Conservation (phyloP, 2,888 invertebrate species). For the Dynastes hyllus region DNA sequence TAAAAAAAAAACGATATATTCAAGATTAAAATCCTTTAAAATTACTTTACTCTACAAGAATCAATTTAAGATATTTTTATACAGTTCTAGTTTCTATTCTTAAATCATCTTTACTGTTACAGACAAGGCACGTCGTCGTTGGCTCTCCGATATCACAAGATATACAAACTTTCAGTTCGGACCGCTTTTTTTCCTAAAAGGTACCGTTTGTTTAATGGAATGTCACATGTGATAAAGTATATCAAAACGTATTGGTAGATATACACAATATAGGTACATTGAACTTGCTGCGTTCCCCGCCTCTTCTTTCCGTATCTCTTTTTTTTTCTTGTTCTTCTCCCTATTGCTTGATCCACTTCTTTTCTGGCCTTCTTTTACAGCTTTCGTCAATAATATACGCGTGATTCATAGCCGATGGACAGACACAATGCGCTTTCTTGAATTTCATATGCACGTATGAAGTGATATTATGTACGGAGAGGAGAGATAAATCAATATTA, state of each 20-base stretch:
- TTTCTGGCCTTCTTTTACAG: neutral
- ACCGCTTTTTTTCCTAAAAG: constrained; percentile 45
- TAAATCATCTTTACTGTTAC: too few relatives aligned
- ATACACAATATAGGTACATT: constrained; percentile 39
- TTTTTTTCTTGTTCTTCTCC: constrained; percentile 13
- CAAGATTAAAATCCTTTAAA: too few relatives aligned
- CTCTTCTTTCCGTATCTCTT: constrained; percentile 27
- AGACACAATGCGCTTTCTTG: constrained; percentile 41
- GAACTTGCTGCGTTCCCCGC: constrained; percentile 35
- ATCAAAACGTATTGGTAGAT: constrained; percentile 55
- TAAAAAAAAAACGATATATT: too few relatives aligned
- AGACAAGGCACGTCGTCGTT: too few relatives aligned
- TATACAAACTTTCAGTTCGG: constrained; percentile 2
- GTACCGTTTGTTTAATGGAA: constrained; percentile 57
- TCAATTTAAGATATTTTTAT: too few relatives aligned
- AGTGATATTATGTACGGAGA: neutral
- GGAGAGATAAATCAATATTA: constrained; percentile 23
- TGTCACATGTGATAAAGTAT: constrained; percentile 57
- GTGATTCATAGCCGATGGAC: constrained; percentile 36
- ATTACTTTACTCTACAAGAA: too few relatives aligned
- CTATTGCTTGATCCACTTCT: constrained; percentile 1
- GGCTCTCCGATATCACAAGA: neutral
- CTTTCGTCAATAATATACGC: constrained; percentile 28
- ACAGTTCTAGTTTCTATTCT: too few relatives aligned
- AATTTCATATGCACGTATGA: constrained; percentile 28